Base-by-base conservation (phyloP, 2,888 invertebrate species). In the Temnothorax rugatulus region DNA sequence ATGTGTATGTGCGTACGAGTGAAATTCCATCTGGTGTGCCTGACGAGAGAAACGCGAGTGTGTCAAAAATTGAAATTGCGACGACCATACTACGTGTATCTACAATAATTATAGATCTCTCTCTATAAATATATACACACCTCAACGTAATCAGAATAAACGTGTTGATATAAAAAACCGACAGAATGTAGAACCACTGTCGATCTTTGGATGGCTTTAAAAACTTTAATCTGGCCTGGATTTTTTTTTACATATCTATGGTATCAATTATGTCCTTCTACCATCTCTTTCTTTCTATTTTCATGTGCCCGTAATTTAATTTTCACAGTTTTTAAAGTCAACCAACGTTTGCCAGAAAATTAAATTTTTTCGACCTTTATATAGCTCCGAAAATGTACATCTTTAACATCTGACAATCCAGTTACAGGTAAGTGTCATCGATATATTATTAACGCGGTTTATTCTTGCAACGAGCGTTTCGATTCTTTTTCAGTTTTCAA, bases 51-150 rank as follows among this genome's bases (percentile, higher is more conserved):
- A 74, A 69, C 63, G 77, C 76, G 61, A 76, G 82, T 57, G 74
- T 81, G 86, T 76, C 63, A 71, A 75, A 79, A 71, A 83, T 81
- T 81, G 83, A 84, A 77, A 86, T 90, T 89, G 85, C 90, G 91
- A 92, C 91, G 92, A 93, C 93, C 93, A 93, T 93, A 90, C 90
- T 92, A 93, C 90, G 91, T 92, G 92, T 92, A 93, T 93, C 91
- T 92, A 93, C 92, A 90, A 93, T 93, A 93, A 92, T 92, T 90
- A 93, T 91, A 92, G 92, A 92, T 91, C 91, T 92, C 91, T 90
- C 91, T 89, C 89, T 91, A 91, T 91, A 92, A 91, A 92, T 89
- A 91, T 91, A 90, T 90, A 86, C 83, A 86, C 86, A 89, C 86
- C 81, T 86, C 88, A 89, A 85, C 88, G 87, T 89, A 89, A 89